A percentile compares a stretch with the other conserved stretches of the same genome.
Evolutionary conservation across 2,888 invertebrate genomes (phyloP).

Genomic region (Philhelius pedissequus): DNA sequence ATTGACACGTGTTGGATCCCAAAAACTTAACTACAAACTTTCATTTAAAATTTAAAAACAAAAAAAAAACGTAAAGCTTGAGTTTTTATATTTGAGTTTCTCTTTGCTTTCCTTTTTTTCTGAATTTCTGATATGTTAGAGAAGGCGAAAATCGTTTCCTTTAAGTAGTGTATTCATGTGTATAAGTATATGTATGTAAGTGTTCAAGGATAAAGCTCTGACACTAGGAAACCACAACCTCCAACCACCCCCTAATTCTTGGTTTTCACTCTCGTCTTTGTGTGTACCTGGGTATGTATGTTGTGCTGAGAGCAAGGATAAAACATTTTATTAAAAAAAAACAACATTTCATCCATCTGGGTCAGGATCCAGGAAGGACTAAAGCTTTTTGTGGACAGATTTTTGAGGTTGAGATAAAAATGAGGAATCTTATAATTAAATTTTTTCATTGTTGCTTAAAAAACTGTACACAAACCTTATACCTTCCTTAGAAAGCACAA

Average conservation of each 20-base stretch:
- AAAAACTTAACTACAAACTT: neutral
- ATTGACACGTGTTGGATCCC: constrained; percentile 60
- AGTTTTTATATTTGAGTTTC: constrained; percentile 35
- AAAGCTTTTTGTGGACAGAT: constrained; percentile 1
- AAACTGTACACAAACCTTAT: too few relatives aligned
- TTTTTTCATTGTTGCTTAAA: too few relatives aligned
- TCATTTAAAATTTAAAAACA: neutral
- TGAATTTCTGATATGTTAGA: neutral
- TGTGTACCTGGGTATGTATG: neutral
- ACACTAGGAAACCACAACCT: constrained; percentile 3
- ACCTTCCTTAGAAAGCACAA: too few relatives aligned
- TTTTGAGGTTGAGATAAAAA: neutral
- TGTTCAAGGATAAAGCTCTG: constrained; percentile 57
- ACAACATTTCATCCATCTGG: neutral
- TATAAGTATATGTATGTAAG: neutral
- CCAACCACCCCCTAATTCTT: neutral
- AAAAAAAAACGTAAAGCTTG: constrained; percentile 20
- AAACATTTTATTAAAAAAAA: constrained; percentile 5
- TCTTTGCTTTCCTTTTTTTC: neutral
- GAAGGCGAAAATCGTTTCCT: constrained; percentile 28
- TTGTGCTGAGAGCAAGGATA: neutral
- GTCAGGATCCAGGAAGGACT: neutral
- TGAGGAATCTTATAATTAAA: neutral
- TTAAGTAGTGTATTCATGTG: neutral
- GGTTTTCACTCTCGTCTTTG: neutral